Conservation (phyloP, 1,140 invertebrate genomes). For the Pygmarrhopalites habei region DNA sequence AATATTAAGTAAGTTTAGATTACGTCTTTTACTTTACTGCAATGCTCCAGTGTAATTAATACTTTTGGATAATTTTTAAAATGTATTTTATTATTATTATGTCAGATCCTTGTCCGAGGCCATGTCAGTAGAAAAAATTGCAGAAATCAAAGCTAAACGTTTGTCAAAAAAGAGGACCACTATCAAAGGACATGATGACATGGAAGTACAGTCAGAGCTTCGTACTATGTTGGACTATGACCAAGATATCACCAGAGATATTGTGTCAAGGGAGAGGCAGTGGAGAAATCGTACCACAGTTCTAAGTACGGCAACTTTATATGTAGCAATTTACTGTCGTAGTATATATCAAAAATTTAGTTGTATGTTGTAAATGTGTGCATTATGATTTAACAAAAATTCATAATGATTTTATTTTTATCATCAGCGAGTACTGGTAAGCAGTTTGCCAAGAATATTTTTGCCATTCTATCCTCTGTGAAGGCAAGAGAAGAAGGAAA, state of each 20-base stretch:
- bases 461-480: constrained; percentile 84
- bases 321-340: too few relatives aligned
- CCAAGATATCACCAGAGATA: constrained; percentile 91
- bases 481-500: constrained; percentile 88
- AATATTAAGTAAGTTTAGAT: constrained; percentile 63
- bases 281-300: constrained; percentile 93
- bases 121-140: constrained; percentile 96
- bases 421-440: constrained; percentile 92
- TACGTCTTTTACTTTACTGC: background rate
- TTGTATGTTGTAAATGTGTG: too few relatives aligned
- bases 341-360: too few relatives aligned
- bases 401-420: too few relatives aligned
- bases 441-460: constrained; percentile 88
- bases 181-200: constrained; percentile 88
- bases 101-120: constrained; percentile 82
- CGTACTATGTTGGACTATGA: constrained; percentile 88
- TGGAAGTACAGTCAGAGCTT: constrained; percentile 71
- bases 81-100: constrained; percentile 17
- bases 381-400: too few relatives aligned
- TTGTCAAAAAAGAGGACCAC: constrained; percentile 92
- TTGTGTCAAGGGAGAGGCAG: constrained; percentile 85
- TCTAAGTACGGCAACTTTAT: too few relatives aligned
- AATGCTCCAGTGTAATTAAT: background rate
- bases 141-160: constrained; percentile 94
- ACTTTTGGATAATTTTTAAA: constrained; percentile 23